Conservation (phyloP, 2,113 vertebrate species). For the Chaenocephalus aceratus region DNA sequence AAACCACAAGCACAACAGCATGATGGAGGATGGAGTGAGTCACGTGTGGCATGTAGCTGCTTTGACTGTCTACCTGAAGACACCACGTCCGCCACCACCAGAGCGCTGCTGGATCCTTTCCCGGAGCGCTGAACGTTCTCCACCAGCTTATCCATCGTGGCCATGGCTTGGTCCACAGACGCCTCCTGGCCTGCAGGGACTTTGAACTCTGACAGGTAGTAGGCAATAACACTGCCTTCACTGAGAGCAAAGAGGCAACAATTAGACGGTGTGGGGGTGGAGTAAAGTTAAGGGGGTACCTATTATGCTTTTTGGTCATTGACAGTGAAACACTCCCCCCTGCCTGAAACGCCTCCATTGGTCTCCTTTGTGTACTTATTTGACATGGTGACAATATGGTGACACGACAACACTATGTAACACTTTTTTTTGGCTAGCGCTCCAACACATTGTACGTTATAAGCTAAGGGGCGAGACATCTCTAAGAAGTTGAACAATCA, state of each 20-base stretch:
- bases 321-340: no score
- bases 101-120: not conserved
- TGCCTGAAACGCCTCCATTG: no score
- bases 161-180: constrained; percentile 67
- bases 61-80: constrained; percentile 69
- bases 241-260: constrained; percentile 51
- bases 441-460: no score
- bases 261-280: not conserved
- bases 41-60: not conserved
- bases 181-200: constrained; percentile 68
- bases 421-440: no score
- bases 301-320: no score
- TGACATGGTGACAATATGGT: no score
- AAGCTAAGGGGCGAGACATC: no score
- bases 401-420: no score
- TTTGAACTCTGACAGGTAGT: constrained; percentile 84
- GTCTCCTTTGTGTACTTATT: no score
- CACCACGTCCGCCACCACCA: constrained; percentile 59
- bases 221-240: constrained; percentile 85
- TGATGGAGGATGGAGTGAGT: not conserved
- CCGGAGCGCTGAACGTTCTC: not conserved
- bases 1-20: not conserved
- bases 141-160: constrained; percentile 27
- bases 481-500: no score
- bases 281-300: not conserved